Evolutionary conservation across 2,888 invertebrate species (phyloP), one percentile per base, ranked within the genome.

Genomic region (Diadromus collaris): DNA sequence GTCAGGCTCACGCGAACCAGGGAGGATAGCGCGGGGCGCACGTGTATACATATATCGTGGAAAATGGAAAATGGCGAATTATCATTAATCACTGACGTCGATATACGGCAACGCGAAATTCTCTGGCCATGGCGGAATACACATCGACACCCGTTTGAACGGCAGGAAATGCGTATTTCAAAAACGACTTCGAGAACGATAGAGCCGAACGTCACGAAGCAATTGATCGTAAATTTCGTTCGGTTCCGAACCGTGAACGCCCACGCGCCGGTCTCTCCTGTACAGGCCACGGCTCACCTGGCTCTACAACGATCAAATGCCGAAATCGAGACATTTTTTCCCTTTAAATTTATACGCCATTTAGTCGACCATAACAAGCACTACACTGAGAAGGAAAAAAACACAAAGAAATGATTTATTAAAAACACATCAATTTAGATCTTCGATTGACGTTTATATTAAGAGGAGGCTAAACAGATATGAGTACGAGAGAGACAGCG

Each of bases 201-300:
- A 64, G 44, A 69, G 48, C 56, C 69, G 32, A 54, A 32, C 69
- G 69, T 69, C 63, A 69, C 51, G 21, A 21, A 34, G 69, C 75
- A 54, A 68, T 75, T 70, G 56, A 76, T 70, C 70, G 48, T 71
- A 76, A 71, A 71, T 76, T 71, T 61, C 7, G 38, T 48, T 60
- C 54, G 21, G 38, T 3, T 51, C 51, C 51, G 10, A 51, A 21
- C 16, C 5, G 51, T 16, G 46, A 24, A 24, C 10, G 21, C 21
- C 21, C 48, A 9, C 48, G 48, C 34, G 2, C 9, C 34, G 34
- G 9, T 9, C 34, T 13, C 21, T 27, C 46, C 46, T 38, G 27
- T 34, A 54, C 24, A 41, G 38, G 38, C 16, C n/a, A 65, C 32
- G 51, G 16, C 5, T 65, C 19, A 34, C 32, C 51, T 13, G 48